Evolutionary conservation across 1,140 invertebrate genomes (phyloP), one percentile per base, ranked within the genome.

Genomic region (Acromyrmex charruanus): DNA sequence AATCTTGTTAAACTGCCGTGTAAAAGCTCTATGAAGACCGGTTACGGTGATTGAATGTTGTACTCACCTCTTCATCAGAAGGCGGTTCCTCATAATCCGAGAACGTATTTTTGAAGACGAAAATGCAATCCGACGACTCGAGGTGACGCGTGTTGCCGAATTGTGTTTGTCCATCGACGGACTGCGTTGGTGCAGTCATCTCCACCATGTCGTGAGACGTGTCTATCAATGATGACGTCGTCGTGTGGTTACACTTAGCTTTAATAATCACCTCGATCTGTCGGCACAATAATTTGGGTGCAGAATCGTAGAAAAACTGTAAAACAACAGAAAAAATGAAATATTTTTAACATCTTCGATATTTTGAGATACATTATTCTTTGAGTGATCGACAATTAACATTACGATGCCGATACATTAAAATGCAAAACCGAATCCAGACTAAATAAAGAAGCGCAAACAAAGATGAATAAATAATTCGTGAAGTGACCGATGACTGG

Each of bases 81-180:
- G 90, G 53, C 51, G 94, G 94, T 63, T 95, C 94, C 89, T 95
- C 95, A 65, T 95, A 95, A 89, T 95, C 95, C 10, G 94, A 95
- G 55, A 92, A 14, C 0, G 94, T 93, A 72, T 92, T 87, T 90
- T 95, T 95, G 90, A 95, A 95, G 58, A 95, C 95, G 87, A 95
- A 95, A 89, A 95, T 93, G 89, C 93, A 92, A 4, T 95, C 94
- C 12, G 94, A 95, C 53, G 91, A 87, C 5, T 95, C 93, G 66
- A 95, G 91, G 44, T 82, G 51, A 65, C 95, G 92, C 35, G 86
- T 61, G 80, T 95, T 94, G 82, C 95, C 95, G 89, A 95, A 95
- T 90, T 95, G 95, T 61, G 95, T 95, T 88, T 95, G 93, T 59
- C 72, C 87, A 68, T 95, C 94, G 53, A 85, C 59, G 51, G 87